phyloP scores from a whole-genome alignment of 1,140 invertebrate genomes.

The Zaprionus gabonicus region DNA sequence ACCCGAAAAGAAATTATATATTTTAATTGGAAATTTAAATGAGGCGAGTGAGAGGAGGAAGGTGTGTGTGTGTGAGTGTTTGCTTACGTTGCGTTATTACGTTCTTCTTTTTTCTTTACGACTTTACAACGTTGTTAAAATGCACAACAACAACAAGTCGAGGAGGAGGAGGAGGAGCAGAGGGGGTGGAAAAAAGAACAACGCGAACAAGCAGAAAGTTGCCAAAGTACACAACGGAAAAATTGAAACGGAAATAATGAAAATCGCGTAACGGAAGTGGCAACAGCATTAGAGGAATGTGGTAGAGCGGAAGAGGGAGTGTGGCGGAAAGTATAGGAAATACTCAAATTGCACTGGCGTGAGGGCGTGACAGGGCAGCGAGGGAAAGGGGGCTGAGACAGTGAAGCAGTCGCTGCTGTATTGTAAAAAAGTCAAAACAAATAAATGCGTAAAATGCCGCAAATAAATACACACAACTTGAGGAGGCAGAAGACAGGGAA shows the following conservation, averaged over 20 bases:
- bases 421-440: constrained; percentile 73
- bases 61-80: constrained; percentile 36
- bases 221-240: constrained; percentile 72
- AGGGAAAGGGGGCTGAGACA: neutral
- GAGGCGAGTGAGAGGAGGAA: constrained; percentile 47
- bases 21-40: constrained; percentile 83
- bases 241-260: constrained; percentile 83
- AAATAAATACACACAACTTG: constrained; percentile 76
- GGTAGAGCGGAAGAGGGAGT: neutral
- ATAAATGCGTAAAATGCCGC: constrained; percentile 83
- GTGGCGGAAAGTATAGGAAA: constrained; percentile 33
- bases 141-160: constrained; percentile 50
- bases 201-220: constrained; percentile 47
- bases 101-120: constrained; percentile 52
- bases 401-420: constrained; percentile 21
- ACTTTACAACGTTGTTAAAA: constrained; percentile 81
- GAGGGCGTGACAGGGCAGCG: neutral
- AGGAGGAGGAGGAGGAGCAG: neutral
- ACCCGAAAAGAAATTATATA: constrained; percentile 79
- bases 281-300: constrained; percentile 66
- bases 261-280: constrained; percentile 82
- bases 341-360: constrained; percentile 33
- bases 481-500: neutral
- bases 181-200: constrained; percentile 7
- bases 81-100: constrained; percentile 55